Base-by-base conservation (phyloP, 2,113 vertebrate genomes). In the Terrapene triunguis region DNA sequence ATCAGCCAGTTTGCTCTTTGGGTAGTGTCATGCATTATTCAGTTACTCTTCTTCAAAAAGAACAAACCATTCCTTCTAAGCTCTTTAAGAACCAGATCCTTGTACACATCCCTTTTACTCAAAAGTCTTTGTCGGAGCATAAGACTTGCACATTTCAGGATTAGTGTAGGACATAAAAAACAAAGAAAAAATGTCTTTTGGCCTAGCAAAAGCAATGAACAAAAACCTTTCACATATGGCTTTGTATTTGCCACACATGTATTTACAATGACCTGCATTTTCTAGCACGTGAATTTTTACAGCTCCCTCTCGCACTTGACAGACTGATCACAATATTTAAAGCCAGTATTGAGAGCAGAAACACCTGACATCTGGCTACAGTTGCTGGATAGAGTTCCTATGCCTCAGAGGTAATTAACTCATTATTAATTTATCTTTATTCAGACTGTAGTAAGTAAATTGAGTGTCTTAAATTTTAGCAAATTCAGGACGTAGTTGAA, bases 331-430 rank as follows among this genome's bases (percentile, higher is more conserved):
- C 65, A 38, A 21, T 72, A 72, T 72, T 38, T 72, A 72, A 72
- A 38, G 19, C n/a, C 19, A 72, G n/a, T n/a, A 72, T 10, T 72
- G 65, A 72, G 17, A 72, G 35, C 65, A 72, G n/a, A 72, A 38
- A 72, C n/a, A 72, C 19, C 19, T 32, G 2, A n/a, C 14, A 69
- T 0, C 0, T 25, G 6, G 42, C 48, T 35, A 74, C 17, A 79
- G 80, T 69, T 57, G 17, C 38, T 48, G 54, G 1, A 62, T 65
- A 51, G 19, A 57, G 59, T 21, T 72, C 3, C 1, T 78, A 1
- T 47, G 84, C 8, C 3, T 78, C n/a, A 85, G 80, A 78, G 9
- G 12, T 48, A 89, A 29, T 47, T 80, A 83, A 89, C 4, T 85
- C 29, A 29, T 0, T 78, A 62, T 55, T 44, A 2, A 14, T 69